Base-by-base conservation (phyloP, 2,113 vertebrate species). In the Marmota monax region DNA sequence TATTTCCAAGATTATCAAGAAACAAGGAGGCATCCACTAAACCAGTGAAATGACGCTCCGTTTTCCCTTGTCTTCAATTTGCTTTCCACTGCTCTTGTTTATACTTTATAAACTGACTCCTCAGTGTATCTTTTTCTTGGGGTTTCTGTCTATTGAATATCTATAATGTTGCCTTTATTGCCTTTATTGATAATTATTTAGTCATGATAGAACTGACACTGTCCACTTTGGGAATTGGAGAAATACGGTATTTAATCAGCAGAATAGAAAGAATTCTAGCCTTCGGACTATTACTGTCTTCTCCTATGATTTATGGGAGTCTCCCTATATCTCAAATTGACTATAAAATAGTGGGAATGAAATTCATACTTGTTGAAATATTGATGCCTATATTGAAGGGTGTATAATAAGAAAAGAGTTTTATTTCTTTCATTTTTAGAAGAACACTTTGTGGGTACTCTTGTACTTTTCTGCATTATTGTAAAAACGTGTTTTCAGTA, bases 291-390 rank as follows among this genome's bases (percentile, higher is more conserved):
- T 51, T 84, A 32, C 37, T 76, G 51, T 90, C 84, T 72, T 78
- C 13, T 34, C 69, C 14, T 65, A 0, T 80, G 92, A 96, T 95
- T 92, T 88, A 97, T 48, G 18, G 39, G 86, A 84, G 53, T 48
- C 83, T 95, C 18, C 10, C 39, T 56, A 0, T 84, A 76, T 82
- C 97, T 96, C 96, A 90, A 96, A 97, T 87, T 97, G 95, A 97
- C 96, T 95, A 82, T 97, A 97, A 97, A 97, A 82, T 97, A 88
- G 80, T 92, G 58, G 51, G 80, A 94, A 96, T 95, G 37, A 88
- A 97, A 96, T 96, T 96, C 84, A 78, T 92, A 92, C 74, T 95
- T 93, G 87, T 90, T 97, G 95, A 97, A 97, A 96, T 97, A 97
- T 93, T 97, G 96, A 97, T 97, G 92, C 67, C 76, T 96, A 39